Conservation (phyloP, 2,797 vertebrate species). For the Oophaga sylvatica region DNA sequence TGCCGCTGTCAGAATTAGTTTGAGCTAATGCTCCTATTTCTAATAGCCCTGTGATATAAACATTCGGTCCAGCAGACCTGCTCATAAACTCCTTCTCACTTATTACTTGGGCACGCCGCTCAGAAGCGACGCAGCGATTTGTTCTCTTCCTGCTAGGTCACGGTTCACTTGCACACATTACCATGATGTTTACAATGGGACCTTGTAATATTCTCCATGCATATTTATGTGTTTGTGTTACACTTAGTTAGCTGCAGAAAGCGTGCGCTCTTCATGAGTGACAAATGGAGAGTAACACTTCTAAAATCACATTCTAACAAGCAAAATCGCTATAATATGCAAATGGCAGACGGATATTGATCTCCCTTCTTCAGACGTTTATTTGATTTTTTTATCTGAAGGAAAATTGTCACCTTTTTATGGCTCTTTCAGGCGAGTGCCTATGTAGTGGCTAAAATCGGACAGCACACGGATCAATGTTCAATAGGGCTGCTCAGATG, state of each 20-base stretch:
- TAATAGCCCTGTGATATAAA: constrained; percentile 44
- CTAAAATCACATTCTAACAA: constrained; percentile 63
- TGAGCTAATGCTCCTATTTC: constrained; percentile 26
- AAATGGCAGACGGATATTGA: background rate
- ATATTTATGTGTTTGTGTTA: constrained; percentile 58
- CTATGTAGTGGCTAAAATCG: too few species aligned
- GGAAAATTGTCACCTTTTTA: background rate
- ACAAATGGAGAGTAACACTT: constrained; percentile 47
- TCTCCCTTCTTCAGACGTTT: constrained; percentile 22
- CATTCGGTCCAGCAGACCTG: background rate
- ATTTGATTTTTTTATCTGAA: constrained; percentile 59
- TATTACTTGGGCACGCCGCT: constrained; percentile 50
- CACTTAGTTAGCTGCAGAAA: constrained; percentile 61
- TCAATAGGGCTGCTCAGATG: too few species aligned
- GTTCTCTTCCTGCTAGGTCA: constrained; percentile 51
- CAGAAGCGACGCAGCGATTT: constrained; percentile 40
- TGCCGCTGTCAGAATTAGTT: constrained; percentile 21
- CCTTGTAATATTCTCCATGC: constrained; percentile 51
- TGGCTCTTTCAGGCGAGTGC: background rate
- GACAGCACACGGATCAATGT: too few species aligned
- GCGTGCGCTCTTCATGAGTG: constrained; percentile 57
- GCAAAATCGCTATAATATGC: constrained; percentile 17
- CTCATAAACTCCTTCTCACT: constrained; percentile 3
- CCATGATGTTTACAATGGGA: constrained; percentile 56
- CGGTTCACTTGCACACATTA: constrained; percentile 53